Evolutionary conservation across 2,797 vertebrate genomes (phyloP).

Genomic region (Glyptemys insculpta): DNA sequence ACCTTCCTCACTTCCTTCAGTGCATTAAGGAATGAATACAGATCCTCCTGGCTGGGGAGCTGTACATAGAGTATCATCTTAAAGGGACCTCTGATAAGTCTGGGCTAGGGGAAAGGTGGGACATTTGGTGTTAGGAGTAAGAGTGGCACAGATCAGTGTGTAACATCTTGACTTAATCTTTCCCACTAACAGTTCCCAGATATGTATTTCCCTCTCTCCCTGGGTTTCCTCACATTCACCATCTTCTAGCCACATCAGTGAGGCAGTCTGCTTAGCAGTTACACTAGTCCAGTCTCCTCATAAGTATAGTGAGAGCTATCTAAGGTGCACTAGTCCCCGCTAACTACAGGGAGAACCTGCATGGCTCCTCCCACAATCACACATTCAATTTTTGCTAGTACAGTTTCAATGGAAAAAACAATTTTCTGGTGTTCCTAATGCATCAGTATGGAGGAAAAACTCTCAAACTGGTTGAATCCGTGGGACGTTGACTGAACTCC

Average conservation of each 20-base stretch:
- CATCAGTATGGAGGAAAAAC: not conserved
- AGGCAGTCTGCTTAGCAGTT: not conserved
- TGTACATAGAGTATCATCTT: not conserved
- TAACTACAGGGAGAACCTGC: not conserved
- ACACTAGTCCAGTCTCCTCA: not conserved
- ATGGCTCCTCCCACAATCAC: not conserved
- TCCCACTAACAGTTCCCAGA: not conserved
- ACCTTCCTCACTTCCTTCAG: not conserved
- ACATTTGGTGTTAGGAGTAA: not conserved
- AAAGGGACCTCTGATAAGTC: not conserved
- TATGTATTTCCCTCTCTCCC: not conserved
- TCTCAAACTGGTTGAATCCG: not conserved
- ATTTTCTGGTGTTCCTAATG: not conserved
- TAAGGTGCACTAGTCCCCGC: not conserved
- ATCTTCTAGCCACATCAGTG: not conserved
- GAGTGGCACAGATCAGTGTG: too few relatives aligned
- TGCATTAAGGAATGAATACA: not conserved
- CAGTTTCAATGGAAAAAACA: not conserved
- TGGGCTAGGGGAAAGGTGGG: not conserved
- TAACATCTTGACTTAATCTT: not conserved
- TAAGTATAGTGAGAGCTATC: not conserved
- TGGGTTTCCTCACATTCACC: not conserved
- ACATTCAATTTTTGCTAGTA: rapidly evolving
- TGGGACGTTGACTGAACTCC: not conserved
- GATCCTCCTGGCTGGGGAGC: not conserved